Percentiles rank a stretch among this genome's conserved stretches.
phyloP scores from a whole-genome alignment of 1,140 invertebrate genomes.

The Homarus americanus region DNA sequence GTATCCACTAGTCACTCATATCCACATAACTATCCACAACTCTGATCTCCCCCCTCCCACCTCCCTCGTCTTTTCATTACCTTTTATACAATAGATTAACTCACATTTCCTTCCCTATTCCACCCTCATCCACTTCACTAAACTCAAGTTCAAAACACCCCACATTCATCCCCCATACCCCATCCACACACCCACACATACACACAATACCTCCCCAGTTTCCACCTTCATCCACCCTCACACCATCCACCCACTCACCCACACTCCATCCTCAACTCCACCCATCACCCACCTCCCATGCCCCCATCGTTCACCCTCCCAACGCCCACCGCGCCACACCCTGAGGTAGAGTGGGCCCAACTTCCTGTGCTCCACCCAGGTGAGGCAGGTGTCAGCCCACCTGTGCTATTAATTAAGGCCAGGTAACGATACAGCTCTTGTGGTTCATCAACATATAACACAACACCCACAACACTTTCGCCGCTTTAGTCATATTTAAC shows the following conservation, averaged over 20 bases:
- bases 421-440: conserved; percentile 8
- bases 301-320: background rate
- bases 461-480: background rate
- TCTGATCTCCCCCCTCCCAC: background rate
- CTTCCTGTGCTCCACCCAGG: conserved; percentile 58
- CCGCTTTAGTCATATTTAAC: too few relatives aligned
- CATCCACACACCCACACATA: conserved; percentile 10
- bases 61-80: too few relatives aligned
- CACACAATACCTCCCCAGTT: too few relatives aligned
- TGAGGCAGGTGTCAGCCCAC: conserved; percentile 46
- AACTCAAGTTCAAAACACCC: background rate
- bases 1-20: background rate
- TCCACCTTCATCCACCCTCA: background rate
- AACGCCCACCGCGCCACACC: background rate
- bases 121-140: background rate
- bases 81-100: too few relatives aligned
- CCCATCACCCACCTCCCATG: background rate
- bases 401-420: conserved; percentile 43
- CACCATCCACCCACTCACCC: background rate
- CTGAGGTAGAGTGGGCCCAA: background rate
- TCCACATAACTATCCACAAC: too few relatives aligned
- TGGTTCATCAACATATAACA: background rate
- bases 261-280: background rate
- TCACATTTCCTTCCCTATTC: background rate
- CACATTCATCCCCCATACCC: background rate